phyloP scores from a whole-genome alignment of 2,888 invertebrate genomes.

The Vesta saturnalis region DNA sequence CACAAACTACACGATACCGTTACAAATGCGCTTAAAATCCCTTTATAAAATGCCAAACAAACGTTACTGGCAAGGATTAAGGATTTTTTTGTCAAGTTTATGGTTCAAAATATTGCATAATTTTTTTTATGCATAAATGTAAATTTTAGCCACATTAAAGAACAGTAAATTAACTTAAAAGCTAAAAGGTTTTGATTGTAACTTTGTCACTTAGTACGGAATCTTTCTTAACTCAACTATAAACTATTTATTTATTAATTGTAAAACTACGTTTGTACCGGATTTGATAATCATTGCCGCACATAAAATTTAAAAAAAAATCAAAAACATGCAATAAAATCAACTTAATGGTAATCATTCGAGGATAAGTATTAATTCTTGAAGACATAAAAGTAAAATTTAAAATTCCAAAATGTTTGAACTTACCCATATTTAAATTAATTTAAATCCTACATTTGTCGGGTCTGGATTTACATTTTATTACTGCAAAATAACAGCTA shows the following conservation, averaged over 20 bases:
- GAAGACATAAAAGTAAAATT: slow-evolving; percentile 5
- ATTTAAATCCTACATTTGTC: slow-evolving; percentile 12
- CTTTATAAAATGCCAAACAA: background rate
- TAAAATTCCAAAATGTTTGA: slow-evolving; percentile 13
- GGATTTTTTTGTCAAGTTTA: background rate
- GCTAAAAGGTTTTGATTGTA: slow-evolving; percentile 14
- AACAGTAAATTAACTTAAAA: slow-evolving; percentile 10
- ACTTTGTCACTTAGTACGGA: slow-evolving; percentile 12
- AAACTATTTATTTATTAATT: slow-evolving; percentile 15
- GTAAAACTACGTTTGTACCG: slow-evolving; percentile 15
- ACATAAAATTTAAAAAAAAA: slow-evolving; percentile 6
- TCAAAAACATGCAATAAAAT: slow-evolving; percentile 15
- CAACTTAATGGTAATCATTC: slow-evolving; percentile 13
- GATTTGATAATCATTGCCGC: slow-evolving; percentile 11
- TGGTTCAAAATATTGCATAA: slow-evolving; percentile 3
- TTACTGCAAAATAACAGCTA: slow-evolving; percentile 6
- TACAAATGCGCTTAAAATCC: slow-evolving; percentile 33
- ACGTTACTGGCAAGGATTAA: background rate
- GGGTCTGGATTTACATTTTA: background rate
- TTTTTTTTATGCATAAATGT: slow-evolving; percentile 11
- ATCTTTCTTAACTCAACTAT: slow-evolving; percentile 5
- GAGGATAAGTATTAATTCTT: slow-evolving; percentile 9
- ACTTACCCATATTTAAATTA: slow-evolving; percentile 13
- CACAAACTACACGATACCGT: slow-evolving; percentile 35
- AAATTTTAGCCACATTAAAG: background rate